Base-by-base conservation (phyloP, 2,113 vertebrate species). In the Otus sunia region DNA sequence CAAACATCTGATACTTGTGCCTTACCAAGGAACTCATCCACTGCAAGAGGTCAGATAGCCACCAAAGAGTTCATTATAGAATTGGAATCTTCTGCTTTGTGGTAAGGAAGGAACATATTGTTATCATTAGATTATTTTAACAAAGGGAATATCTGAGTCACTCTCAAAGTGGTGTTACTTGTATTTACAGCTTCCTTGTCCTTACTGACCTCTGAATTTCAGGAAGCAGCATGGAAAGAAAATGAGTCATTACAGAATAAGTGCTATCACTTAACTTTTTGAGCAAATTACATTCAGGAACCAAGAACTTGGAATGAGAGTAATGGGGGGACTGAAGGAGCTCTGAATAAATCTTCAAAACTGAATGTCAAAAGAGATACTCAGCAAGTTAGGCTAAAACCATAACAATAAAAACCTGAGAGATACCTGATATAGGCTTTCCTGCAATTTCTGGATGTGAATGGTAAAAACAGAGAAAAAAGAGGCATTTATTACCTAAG, bases 41-140 rank as follows among this genome's bases (percentile, higher is more conserved):
- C n/a, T 84, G 55, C 50, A 91, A 86, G 43, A 80, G 69, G 74
- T 78, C 88, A 86, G 60, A 75, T 22, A 74, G 56, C 17, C 79
- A 58, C 43, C 29, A 59, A 64, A 4, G 36, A 87, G 36, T 52
- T 91, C 25, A 30, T 63, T 66, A 36, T 17, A 64, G 75, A 82
- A 7, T 12, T 71, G 68, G 55, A 83, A 29, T 37, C 43, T 84
- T 93, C 29, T 87, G 74, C 41, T 22, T 64, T 84, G 78, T 80
- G 41, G 47, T 37, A 49, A 78, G 59, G 84, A 92, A 92, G 71
- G 47, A 95, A 77, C 72, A 93, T 93, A 43, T 53, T 92, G 72
- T 79, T 87, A 84, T 84, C 63, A 19, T 93, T 88, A 86, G 29
- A 59, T 89, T 88, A 86, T 84, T 96, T 80, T 75, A 81, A 80